Conservation (phyloP, 2,888 invertebrate species). For the Amphipoea oculea region DNA sequence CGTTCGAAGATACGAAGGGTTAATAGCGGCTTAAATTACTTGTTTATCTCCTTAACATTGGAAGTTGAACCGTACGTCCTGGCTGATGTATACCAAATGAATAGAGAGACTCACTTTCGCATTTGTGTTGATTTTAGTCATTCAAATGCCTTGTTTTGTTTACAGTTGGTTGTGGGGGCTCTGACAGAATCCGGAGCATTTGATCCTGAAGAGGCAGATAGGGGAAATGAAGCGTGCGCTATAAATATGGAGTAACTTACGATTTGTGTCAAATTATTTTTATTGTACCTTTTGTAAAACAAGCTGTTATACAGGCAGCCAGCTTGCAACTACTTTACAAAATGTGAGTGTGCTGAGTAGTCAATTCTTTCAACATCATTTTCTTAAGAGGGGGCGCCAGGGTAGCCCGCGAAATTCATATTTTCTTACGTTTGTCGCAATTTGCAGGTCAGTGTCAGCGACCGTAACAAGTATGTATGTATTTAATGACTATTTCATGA, state of each 20-base stretch:
- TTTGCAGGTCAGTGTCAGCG: background rate
- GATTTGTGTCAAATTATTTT: constrained; percentile 30
- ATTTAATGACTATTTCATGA: background rate
- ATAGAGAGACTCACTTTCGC: background rate
- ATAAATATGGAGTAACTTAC: constrained; percentile 34
- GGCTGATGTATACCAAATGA: background rate
- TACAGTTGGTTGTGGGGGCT: constrained; percentile 27
- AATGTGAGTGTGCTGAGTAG: background rate
- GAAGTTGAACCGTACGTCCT: background rate
- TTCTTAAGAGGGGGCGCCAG: background rate
- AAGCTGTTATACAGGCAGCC: background rate
- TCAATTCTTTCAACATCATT: background rate
- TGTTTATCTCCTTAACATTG: background rate
- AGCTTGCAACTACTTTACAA: background rate
- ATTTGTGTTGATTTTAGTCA: background rate
- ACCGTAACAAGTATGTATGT: background rate
- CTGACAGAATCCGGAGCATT: constrained; percentile 35
- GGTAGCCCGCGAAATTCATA: background rate
- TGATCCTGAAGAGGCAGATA: constrained; percentile 14
- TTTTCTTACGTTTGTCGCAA: background rate
- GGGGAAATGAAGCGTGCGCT: constrained; percentile 18
- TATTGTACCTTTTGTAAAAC: background rate
- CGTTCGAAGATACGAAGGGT: no score
- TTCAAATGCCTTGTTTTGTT: background rate
- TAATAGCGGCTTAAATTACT: background rate